phyloP scores from a whole-genome alignment of 2,113 vertebrate species.

The Macrotis lagotis region DNA sequence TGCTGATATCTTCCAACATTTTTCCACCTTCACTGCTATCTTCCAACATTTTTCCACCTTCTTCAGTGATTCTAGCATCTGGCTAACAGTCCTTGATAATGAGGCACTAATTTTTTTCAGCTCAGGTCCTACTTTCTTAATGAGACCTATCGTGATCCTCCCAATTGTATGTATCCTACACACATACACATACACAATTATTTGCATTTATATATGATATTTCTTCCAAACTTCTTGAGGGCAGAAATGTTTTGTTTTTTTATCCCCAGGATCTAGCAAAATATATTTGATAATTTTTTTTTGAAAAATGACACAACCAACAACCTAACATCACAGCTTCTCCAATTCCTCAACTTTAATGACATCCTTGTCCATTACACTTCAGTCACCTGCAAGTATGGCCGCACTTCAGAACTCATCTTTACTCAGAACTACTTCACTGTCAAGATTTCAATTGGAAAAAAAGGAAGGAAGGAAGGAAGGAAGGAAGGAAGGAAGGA shows the following conservation, averaged over 20 bases:
- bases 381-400: neutral
- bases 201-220: no score
- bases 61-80: neutral
- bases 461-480: neutral
- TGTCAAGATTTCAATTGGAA: neutral
- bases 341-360: neutral
- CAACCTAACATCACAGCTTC: neutral
- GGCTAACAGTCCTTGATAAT: neutral
- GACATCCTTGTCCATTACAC: neutral
- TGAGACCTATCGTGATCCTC: neutral
- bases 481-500: neutral
- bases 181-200: neutral
- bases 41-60: no score
- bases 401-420: neutral
- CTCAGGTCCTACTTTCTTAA: neutral
- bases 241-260: neutral
- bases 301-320: neutral
- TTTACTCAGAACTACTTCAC: neutral
- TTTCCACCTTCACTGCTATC: no score
- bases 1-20: neutral
- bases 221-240: no score
- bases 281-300: neutral
- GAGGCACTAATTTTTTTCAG: neutral
- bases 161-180: neutral
- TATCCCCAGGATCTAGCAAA: neutral